Evolutionary conservation across 2,113 vertebrate genomes (phyloP).

Genomic region (Hemicordylus capensis): DNA sequence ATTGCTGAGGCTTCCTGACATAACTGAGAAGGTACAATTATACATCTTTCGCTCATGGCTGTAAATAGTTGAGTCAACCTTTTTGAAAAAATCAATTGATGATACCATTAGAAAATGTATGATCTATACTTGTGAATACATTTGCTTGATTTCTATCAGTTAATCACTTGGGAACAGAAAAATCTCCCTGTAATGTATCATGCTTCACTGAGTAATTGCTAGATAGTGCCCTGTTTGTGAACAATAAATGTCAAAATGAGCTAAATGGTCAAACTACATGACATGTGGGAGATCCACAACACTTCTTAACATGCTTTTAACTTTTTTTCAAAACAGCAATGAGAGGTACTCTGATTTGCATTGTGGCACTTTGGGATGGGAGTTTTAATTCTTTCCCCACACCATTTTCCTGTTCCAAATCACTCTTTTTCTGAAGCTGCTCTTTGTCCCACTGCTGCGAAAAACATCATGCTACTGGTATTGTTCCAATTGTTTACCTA

Average conservation of each 20-base stretch:
- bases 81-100: constrained; percentile 59
- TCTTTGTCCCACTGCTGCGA: neutral
- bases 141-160: constrained; percentile 59
- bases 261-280: neutral
- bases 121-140: constrained; percentile 48
- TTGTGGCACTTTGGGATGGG: neutral
- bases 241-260: constrained; percentile 63
- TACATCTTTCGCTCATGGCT: constrained; percentile 38
- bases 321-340: constrained; percentile 19
- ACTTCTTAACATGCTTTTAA: neutral
- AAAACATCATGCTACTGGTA: neutral
- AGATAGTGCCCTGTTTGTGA: constrained; percentile 56
- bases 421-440: neutral
- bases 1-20: constrained; percentile 29
- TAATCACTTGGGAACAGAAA: constrained; percentile 61
- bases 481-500: too few species aligned
- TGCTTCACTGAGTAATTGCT: constrained; percentile 56
- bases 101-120: constrained; percentile 41
- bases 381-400: too few species aligned
- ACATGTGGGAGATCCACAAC: neutral
- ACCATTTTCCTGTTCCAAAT: neutral
- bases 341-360: neutral
- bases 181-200: constrained; percentile 57
- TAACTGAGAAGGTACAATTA: neutral
- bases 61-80: constrained; percentile 52